A percentile compares a stretch with the other conserved stretches of the same genome.
phyloP scores from a whole-genome alignment of 2,797 vertebrate genomes.

The Falco berigora region DNA sequence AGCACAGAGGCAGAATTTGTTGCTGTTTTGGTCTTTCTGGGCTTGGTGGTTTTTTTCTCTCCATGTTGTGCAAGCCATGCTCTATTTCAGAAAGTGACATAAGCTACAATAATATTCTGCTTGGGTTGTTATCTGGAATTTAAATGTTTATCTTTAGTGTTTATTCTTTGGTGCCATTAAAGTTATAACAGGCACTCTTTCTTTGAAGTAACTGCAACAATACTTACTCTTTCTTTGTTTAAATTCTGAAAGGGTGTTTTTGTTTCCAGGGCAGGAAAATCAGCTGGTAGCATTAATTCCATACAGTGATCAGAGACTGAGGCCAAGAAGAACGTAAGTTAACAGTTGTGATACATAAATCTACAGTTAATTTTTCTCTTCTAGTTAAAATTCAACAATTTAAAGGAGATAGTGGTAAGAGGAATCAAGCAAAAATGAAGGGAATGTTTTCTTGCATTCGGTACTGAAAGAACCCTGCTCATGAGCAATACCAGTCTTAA shows the following conservation, averaged over 20 bases:
- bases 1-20: not conserved
- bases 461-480: not conserved
- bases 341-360: not conserved
- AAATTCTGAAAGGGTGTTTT: conserved; percentile 16
- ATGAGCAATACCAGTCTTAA: not conserved
- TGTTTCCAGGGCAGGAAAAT: conserved; percentile 90
- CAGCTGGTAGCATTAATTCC: conserved; percentile 97
- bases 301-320: conserved; percentile 94
- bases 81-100: not conserved
- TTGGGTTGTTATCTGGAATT: not conserved
- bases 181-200: not conserved
- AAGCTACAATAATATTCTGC: not conserved
- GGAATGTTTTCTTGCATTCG: not conserved
- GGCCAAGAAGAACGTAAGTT: conserved; percentile 95
- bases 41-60: not conserved
- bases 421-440: not conserved
- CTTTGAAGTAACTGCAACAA: not conserved
- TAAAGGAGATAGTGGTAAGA: not conserved
- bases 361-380: not conserved
- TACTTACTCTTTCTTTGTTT: not conserved
- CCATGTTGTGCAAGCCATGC: not conserved
- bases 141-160: not conserved
- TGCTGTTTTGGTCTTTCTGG: not conserved
- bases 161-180: not conserved
- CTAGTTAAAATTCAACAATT: not conserved